A percentile compares a stretch with the other conserved stretches of the same genome.
These are phyloP conservation scores for Pseudomugil tenellus DNA, from an alignment of 2,797 vertebrate genomes.

Conservation along the genomic window DNA sequence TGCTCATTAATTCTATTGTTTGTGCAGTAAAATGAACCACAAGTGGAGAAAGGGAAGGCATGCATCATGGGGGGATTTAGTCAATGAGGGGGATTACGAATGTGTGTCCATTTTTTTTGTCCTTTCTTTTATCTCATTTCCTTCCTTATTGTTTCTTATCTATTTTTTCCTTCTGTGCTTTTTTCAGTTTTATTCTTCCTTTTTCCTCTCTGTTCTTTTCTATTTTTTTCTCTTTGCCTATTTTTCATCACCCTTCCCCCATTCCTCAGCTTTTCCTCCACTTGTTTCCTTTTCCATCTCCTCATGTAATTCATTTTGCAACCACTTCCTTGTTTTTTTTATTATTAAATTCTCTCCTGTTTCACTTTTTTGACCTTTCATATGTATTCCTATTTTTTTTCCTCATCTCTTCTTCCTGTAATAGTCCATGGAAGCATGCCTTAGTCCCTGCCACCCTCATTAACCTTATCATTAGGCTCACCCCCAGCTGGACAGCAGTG, in stretches of 20 bases:
- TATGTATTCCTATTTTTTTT: background rate
- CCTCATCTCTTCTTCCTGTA: conserved; percentile 41
- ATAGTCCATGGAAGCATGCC: conserved; percentile 64
- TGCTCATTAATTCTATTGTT: conserved; percentile 64
- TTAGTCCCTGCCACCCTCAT: conserved; percentile 68
- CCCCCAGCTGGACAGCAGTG: conserved; percentile 58
- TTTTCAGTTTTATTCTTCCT: background rate
- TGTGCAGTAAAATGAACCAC: conserved; percentile 49
- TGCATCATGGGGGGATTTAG: conserved; percentile 34
- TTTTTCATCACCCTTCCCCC: background rate
- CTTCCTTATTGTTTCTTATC: background rate
- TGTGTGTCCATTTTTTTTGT: conserved; percentile 22
- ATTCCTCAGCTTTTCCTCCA: background rate
- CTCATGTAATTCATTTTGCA: background rate
- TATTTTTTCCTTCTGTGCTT: too few relatives aligned
- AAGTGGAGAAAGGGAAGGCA: conserved; percentile 27
- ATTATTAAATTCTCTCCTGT: background rate
- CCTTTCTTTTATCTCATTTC: background rate
- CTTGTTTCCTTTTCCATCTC: background rate
- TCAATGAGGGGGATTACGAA: conserved; percentile 44
- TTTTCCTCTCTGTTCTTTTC: background rate
- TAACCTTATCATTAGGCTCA: conserved; percentile 75
- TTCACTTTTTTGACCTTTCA: conserved; percentile 1
- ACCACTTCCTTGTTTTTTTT: background rate
- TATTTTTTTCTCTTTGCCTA: background rate